A percentile compares a stretch with the other conserved stretches of the same genome.
phyloP scores from a whole-genome alignment of 2,797 vertebrate species.

The Sarcoramphus papa region DNA sequence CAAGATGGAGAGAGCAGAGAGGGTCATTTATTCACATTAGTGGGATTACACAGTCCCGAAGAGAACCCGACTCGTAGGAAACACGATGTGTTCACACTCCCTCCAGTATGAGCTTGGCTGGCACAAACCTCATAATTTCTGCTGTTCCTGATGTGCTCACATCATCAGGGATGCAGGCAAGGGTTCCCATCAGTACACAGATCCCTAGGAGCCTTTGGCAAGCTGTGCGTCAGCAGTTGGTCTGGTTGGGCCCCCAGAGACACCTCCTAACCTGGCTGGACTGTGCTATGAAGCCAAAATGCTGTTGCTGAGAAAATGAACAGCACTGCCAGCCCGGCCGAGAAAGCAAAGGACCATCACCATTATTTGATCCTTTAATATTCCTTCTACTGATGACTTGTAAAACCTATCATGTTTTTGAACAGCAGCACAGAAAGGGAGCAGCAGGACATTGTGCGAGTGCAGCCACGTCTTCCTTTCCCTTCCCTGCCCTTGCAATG shows the following conservation, averaged over 20 bases:
- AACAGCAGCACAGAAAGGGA: not conserved
- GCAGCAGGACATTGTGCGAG: too few species aligned
- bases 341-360: not conserved
- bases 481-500: not conserved
- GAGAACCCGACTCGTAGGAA: not conserved
- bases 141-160: not conserved
- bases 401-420: accelerated
- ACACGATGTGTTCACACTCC: not conserved
- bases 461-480: not conserved
- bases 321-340: not conserved
- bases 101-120: not conserved
- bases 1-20: not conserved
- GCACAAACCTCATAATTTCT: not conserved
- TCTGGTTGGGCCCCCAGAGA: not conserved
- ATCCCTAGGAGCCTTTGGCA: not conserved
- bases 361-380: not conserved
- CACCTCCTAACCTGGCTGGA: not conserved
- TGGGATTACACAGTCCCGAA: not conserved
- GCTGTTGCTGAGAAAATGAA: not conserved
- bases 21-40: not conserved
- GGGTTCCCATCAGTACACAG: not conserved
- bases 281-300: not conserved
- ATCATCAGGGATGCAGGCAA: not conserved
- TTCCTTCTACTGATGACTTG: not conserved
- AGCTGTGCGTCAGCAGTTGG: not conserved